Evolutionary conservation across 1,140 invertebrate species (phyloP), one percentile per base, ranked within the genome.

Genomic region (Nixonia krombeini): DNA sequence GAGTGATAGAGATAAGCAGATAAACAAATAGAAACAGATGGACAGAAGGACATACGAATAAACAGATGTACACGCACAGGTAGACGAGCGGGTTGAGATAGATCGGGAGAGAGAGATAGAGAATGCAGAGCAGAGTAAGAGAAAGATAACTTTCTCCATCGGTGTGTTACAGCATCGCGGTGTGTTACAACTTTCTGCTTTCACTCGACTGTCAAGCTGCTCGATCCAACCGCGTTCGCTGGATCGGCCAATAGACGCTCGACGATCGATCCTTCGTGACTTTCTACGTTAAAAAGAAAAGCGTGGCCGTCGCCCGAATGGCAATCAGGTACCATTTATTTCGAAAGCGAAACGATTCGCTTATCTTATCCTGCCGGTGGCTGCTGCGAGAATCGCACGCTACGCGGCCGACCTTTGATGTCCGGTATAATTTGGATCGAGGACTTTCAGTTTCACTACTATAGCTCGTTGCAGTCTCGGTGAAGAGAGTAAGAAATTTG

Each of bases 141-240:
- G 73, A 82, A 81, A 81, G 76, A 79, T 70, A 76, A 84, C 82
- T 84, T 83, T 85, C 82, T 81, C 82, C 72, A 58, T 50, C 63
- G 58, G 73, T 61, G 68, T 59, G 78, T 84, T 84, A 84, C 82
- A 84, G 82, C 82, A 84, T 84, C 80, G 80, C 65, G 47, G 51
- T 28, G 72, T 77, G 73, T 84, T 83, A 81, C 80, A 83, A 83
- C 82, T 84, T 84, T 85, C 83, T 75, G 83, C 82, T 85, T 85
- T 85, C 83, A 84, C 82, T 81, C 65, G 65, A 38, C 65, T 75
- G 71, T 78, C 79, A 74, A 70, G 66, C 63, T 38, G 69, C 55
- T 66, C 47, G 61, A 69, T 67, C 52, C 55, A 40, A 51, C 45
- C 61, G 61, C 58, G 61, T 42, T 55, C 45, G 45, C 35, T 51